Evolutionary conservation across 2,797 vertebrate species (phyloP), one percentile per base, ranked within the genome.

Genomic region (Gallinago stenura): DNA sequence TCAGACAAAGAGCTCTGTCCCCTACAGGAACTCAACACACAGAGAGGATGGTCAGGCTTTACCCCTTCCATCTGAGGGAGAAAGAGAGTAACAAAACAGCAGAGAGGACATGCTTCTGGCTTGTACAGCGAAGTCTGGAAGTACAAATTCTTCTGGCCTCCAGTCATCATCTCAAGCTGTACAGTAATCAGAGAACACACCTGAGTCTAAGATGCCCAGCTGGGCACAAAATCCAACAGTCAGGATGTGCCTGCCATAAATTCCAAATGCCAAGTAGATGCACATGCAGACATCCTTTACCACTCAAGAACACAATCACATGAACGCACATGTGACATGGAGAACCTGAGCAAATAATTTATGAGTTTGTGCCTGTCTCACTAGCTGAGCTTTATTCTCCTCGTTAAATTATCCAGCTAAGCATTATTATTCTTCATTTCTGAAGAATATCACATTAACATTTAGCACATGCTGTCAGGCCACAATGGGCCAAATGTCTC

Each of bases 331-430:
- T 21, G 51, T 46, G 39, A 48, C 43, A 53, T 1, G 3, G 48
- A 62, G 78, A 78, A 54, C 45, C 35, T 6, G 0, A 66, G 57
- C 64, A 64, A 76, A 50, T 25, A 11, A 87, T 83, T 80, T 41
- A 78, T 26, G 48, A 83, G 65, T 61, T 33, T 71, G 17, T 35
- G 43, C 64, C 60, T 69, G 71, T 64, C 77, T 80, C 53, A 9
- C 66, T 51, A 48, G 54, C 65, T 50, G n/a, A 95, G 73, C 73
- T 80, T 71, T 71, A 72, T 84, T 64, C 65, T 75, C 58, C 70
- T 89, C 77, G 17, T 62, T 95, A 28, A 81, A 92, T 91, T 83
- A 91, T 83, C 83, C 83, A 95, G 84, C 50, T 69, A 22, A 81
- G 71, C 53, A 9, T 92, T 85, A 85, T 68, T 65, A 81, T 77